phyloP scores from a whole-genome alignment of 2,888 invertebrate species.

The Branchellion lobata region DNA sequence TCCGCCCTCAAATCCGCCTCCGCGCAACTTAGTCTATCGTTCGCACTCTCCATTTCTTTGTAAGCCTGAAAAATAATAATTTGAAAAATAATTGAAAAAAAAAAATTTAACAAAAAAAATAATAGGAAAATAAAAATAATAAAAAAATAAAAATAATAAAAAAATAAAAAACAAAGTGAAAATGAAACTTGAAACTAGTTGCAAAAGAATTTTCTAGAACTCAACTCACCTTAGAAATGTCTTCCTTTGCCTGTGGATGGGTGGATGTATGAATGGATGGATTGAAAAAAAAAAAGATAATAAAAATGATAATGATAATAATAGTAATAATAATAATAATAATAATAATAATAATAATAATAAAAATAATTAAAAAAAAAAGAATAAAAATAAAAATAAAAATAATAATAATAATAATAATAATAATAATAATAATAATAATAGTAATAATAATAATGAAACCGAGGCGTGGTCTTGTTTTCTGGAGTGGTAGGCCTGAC shows the following conservation, averaged over 20 bases:
- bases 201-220: conserved; percentile 1
- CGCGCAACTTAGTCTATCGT: conserved; percentile 71
- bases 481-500: conserved; percentile 69
- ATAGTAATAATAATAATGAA: background rate
- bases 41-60: conserved; percentile 62
- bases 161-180: background rate
- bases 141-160: background rate
- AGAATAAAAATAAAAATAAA: background rate
- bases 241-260: background rate
- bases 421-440: background rate
- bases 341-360: background rate
- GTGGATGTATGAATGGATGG: background rate
- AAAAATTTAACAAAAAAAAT: background rate
- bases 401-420: background rate
- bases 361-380: background rate
- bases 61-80: conserved; percentile 57
- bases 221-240: background rate
- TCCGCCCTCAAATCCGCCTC: conserved; percentile 72
- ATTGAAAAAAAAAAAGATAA: background rate
- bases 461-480: conserved; percentile 66
- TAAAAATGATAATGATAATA: background rate
- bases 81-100: background rate
- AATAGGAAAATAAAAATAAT: background rate
- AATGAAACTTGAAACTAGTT: background rate
- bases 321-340: conserved; percentile 10